A percentile compares a stretch with the other conserved stretches of the same genome.
These are phyloP conservation scores for Poliocrania exsul DNA, from an alignment of 2,797 vertebrate species.

Conservation along the genomic window DNA sequence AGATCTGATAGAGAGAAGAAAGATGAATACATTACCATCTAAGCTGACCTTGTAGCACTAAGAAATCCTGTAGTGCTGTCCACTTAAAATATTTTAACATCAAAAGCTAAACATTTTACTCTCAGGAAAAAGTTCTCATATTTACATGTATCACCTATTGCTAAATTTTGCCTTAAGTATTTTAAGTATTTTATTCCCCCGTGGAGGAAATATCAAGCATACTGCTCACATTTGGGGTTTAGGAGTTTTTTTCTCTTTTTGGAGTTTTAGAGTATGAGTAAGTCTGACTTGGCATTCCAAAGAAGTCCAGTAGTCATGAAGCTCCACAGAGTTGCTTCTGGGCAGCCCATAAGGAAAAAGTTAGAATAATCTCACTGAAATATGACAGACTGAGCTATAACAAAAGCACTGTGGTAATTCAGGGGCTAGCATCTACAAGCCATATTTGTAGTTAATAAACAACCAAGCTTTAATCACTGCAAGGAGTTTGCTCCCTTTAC, in stretches of 20 bases:
- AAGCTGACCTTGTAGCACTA: conserved; percentile 14
- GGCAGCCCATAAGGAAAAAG: not conserved
- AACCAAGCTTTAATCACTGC: conserved; percentile 12
- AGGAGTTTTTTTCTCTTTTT: not conserved
- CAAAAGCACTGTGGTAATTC: conserved; percentile 2
- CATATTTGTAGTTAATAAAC: not conserved
- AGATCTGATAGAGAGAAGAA: conserved; percentile 35
- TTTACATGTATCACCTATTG: not conserved
- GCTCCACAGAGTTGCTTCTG: not conserved
- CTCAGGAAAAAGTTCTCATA: not conserved
- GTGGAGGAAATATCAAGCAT: not conserved
- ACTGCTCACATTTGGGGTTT: not conserved
- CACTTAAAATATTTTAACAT: conserved; percentile 52
- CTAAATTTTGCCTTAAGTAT: not conserved
- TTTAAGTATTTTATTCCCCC: not conserved
- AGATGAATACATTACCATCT: conserved; percentile 14
- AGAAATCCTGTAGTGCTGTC: conserved; percentile 22
- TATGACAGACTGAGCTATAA: not conserved
- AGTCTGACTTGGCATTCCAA: not conserved
- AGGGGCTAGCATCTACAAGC: not conserved
- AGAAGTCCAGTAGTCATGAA: not conserved
- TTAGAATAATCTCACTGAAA: not conserved
- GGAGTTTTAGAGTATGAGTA: not conserved
- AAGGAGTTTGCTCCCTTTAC: not conserved
- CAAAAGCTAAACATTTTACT: conserved; percentile 32